Evolutionary conservation across 1,140 invertebrate genomes (phyloP), one percentile per base, ranked within the genome.

Genomic region (Drosophila lacteicornis): DNA sequence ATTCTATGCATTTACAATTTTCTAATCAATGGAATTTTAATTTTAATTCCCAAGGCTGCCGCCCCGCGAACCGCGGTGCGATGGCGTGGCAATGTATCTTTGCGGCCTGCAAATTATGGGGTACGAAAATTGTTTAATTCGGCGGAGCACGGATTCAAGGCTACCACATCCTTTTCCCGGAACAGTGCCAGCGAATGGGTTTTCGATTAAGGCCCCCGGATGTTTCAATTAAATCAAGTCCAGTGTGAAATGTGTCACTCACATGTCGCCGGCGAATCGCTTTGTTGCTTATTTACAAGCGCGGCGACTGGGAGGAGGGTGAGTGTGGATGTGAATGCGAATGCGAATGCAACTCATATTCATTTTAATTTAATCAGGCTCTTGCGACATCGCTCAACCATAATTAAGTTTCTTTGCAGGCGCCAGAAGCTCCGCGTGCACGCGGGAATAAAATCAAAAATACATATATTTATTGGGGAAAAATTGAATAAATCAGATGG

Each of bases 1-100:
- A 91, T 91, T 91, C 90, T 74, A 91, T 91, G 90, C 90, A 91
- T 91, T 91, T 91, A 91, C 82, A 91, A 91, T 91, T 91, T 91
- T 91, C 82, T 91, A 91, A 91, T 91, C 90, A 91, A 91, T 91
- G 88, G 86, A 91, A 91, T 86, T 91, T 90, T 91, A 91, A 91
- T 91, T 91, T 88, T 82, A 80, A 85, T 85, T 74, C 74, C 69
- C 57, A 68, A 58, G 66, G 40, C 68, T 50, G 22, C 42, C 11
- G 13, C 12, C 58, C 30, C 33, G 13, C 25, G n/a, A 27, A n/a
- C 36, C 33, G 55, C 59, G 25, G 40, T 55, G 38, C 13, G 51
- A 19, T 19, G 13, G 13, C 8, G 27, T 40, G n/a, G 51, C 60
- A 17, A 51, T 73, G 30, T 73, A 50, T 74, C 68, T 74, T 58